Base-by-base conservation (phyloP, 2,888 invertebrate genomes). In the Polia nebulosa region DNA sequence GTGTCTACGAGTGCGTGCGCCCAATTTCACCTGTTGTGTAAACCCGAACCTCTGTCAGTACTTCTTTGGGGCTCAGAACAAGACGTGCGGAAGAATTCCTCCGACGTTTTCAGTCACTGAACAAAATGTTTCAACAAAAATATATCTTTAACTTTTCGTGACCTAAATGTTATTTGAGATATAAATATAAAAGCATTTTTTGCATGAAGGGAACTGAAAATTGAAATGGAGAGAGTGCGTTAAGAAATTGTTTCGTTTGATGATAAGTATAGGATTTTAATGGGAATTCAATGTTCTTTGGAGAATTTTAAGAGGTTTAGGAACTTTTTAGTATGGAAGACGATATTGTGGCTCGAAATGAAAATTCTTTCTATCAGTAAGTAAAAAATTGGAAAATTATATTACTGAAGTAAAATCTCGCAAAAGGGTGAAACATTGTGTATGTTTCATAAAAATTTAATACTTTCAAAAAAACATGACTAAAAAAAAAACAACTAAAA, bases 51-150 rank as follows among this genome's bases (percentile, higher is more conserved):
- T 47, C 66, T 67, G 45, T 17, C 27, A 11, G 2, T 45, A 1
- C 0, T 29, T 6, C 11, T 36, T 6, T 1, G 1, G 36, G 45
- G 29, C 49, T 17, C 39, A 15, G 1, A 2, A 7, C 11, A 52
- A 59, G 63, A 69, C 67, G 41, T 67, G 76, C 76, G 65, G 52
- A 66, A 56, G 41, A 78, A 78, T 76, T 51, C 34, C 44, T 59
- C 39, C 17, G 62, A 65, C 71, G 32, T 71, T 58, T 73, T 49
- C 74, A 62, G 61, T 47, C 61, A 69, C 41, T 51, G 71, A 56
- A 59, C 53, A 51, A 66, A 71, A 71, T 71, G 41, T 59, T 67
- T 75, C 58, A 49, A 61, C 63, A 56, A 67, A 61, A 62, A 58
- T 69, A 49, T 52, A 61, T 60, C 51, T 56, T 51, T 52, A 52